Evolutionary conservation across 2,113 vertebrate species (phyloP).

Genomic region (Gulo gulo): DNA sequence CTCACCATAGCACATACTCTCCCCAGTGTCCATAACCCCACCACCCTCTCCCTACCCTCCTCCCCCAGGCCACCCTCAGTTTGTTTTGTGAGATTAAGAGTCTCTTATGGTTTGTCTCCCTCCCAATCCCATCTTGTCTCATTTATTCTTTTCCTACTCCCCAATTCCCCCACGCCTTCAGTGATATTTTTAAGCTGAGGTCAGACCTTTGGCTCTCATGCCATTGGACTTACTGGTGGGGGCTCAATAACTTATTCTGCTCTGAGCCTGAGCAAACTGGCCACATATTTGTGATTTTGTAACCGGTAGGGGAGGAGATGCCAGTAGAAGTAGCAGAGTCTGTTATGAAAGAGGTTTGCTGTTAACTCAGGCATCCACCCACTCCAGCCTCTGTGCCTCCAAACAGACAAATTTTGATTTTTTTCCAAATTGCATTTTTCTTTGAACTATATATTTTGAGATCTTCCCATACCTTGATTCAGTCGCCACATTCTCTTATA

Average conservation of each 20-base stretch:
- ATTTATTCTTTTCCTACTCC: too few relatives aligned
- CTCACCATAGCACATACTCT: too few relatives aligned
- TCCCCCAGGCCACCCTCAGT: too few relatives aligned
- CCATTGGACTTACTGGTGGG: not conserved
- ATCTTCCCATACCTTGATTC: not conserved
- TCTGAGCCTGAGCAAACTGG: not conserved
- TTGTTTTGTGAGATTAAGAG: too few relatives aligned
- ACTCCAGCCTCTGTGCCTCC: not conserved
- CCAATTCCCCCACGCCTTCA: not conserved
- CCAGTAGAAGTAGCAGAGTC: not conserved
- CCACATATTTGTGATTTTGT: not conserved
- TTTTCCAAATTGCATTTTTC: not conserved
- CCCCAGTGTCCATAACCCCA: too few relatives aligned
- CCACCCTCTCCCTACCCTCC: too few relatives aligned
- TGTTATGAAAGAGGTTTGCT: not conserved
- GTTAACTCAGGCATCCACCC: not conserved
- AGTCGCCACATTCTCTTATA: not conserved
- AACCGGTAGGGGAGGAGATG: not conserved
- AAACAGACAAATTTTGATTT: not conserved
- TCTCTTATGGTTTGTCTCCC: too few relatives aligned
- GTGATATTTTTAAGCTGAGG: not conserved
- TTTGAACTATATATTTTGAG: not conserved
- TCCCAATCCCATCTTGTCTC: too few relatives aligned
- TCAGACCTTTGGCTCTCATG: not conserved
- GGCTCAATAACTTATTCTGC: not conserved